Percentiles rank a stretch among this genome's conserved stretches.
Conservation (phyloP, 2,113 vertebrate species). For the Ciconia boyciana region DNA sequence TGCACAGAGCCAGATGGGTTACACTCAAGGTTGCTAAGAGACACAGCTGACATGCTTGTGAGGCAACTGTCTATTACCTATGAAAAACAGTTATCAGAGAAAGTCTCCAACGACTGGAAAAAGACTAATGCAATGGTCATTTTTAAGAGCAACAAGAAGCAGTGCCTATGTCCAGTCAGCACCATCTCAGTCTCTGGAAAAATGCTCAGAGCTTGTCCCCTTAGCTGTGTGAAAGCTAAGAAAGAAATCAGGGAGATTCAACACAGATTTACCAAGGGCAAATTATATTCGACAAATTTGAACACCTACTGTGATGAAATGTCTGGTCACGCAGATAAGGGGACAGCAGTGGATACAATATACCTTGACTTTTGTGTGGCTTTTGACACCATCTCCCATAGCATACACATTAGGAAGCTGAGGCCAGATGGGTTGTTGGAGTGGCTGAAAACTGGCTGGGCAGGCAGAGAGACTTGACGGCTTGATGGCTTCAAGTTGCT, state of each 20-base stretch:
- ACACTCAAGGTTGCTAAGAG: background rate
- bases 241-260: background rate
- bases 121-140: background rate
- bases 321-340: background rate
- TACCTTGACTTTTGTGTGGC: background rate
- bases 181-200: background rate
- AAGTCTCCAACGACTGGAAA: background rate
- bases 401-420: accelerated
- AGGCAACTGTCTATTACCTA: background rate
- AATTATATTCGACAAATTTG: background rate
- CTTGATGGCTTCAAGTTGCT: background rate
- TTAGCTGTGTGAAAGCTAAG: background rate
- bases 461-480: background rate
- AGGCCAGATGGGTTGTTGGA: background rate
- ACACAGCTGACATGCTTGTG: background rate
- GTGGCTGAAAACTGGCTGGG: background rate
- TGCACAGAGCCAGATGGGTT: background rate
- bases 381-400: background rate
- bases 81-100: background rate
- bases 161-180: background rate
- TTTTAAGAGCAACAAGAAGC: background rate
- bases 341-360: background rate
- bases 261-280: background rate
- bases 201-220: background rate
- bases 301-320: background rate